phyloP scores from a whole-genome alignment of 1,140 invertebrate genomes.

The Ridgeia piscesae region DNA sequence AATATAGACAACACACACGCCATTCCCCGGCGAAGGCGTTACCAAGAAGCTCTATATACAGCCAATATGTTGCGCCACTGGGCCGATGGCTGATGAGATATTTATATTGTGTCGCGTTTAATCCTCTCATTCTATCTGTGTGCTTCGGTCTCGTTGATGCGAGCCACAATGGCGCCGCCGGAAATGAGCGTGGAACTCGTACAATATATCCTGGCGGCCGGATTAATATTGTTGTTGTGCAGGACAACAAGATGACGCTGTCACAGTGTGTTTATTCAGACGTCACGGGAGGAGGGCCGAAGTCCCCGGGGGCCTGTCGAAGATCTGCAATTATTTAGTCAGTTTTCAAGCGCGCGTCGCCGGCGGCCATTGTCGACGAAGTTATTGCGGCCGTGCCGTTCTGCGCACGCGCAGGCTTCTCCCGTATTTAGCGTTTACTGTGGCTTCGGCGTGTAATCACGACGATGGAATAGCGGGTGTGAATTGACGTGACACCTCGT shows the following conservation, averaged over 20 bases:
- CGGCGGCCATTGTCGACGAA: not conserved
- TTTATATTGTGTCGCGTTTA: not conserved
- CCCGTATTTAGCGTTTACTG: not conserved
- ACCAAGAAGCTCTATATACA: too few species aligned
- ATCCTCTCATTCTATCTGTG: not conserved
- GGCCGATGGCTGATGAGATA: not conserved
- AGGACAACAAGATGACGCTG: not conserved
- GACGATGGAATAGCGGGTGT: not conserved
- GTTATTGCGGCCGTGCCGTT: not conserved
- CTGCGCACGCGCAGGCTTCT: not conserved
- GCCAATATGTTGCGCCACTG: not conserved
- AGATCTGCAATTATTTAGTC: not conserved
- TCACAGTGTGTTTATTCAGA: not conserved
- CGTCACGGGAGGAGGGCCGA: not conserved
- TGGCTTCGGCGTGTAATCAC: not conserved
- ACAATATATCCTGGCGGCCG: not conserved
- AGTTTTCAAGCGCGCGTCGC: too few species aligned
- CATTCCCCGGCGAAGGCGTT: too few species aligned
- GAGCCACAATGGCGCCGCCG: not conserved
- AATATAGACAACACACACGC: too few species aligned
- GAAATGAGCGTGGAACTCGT: not conserved
- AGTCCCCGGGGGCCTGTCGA: too few species aligned
- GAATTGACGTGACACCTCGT: not conserved
- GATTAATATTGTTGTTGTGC: not conserved
- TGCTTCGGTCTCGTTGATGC: not conserved